Evolutionary conservation across 2,797 vertebrate genomes (phyloP).

Genomic region (Myripristis jacobus): DNA sequence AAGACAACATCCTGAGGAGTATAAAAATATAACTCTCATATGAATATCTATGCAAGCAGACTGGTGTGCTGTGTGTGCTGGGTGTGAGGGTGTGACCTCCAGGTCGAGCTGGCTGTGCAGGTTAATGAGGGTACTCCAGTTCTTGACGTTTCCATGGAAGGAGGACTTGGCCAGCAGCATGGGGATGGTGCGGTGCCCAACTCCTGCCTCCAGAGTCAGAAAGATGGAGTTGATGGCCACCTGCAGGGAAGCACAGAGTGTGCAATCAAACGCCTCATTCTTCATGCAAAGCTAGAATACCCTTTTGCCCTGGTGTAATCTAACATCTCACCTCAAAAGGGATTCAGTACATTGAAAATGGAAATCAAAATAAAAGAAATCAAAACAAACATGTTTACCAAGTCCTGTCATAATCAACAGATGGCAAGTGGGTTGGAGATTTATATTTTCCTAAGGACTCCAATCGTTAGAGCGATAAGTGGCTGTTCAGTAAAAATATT

Average conservation of each 20-base stretch:
- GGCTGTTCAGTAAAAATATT: not conserved
- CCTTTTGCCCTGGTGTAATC: not conserved
- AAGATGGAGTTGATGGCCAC: conserved; percentile 90
- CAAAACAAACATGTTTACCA: not conserved
- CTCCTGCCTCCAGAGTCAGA: conserved; percentile 94
- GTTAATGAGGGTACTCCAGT: conserved; percentile 96
- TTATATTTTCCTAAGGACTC: too few species aligned
- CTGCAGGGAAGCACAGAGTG: conserved; percentile 70
- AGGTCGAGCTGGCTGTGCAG: conserved; percentile 86
- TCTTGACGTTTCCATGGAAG: conserved; percentile 90
- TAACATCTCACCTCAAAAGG: not conserved
- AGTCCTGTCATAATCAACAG: too few species aligned
- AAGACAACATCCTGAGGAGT: too few species aligned
- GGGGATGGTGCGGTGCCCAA: conserved; percentile 95
- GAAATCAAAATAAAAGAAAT: not conserved
- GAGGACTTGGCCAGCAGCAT: conserved; percentile 96
- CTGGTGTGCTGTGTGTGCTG: not conserved
- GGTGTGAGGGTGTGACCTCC: conserved; percentile 76
- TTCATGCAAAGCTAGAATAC: not conserved
- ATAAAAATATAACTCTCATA: too few species aligned
- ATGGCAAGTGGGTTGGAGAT: too few species aligned
- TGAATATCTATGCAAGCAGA: not conserved
- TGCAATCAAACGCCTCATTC: not conserved
- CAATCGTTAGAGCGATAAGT: too few species aligned
- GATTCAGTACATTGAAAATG: not conserved